These are phyloP conservation scores for Hemibates koningsi DNA, from an alignment of 2,113 vertebrate genomes.

Conservation along the genomic window DNA sequence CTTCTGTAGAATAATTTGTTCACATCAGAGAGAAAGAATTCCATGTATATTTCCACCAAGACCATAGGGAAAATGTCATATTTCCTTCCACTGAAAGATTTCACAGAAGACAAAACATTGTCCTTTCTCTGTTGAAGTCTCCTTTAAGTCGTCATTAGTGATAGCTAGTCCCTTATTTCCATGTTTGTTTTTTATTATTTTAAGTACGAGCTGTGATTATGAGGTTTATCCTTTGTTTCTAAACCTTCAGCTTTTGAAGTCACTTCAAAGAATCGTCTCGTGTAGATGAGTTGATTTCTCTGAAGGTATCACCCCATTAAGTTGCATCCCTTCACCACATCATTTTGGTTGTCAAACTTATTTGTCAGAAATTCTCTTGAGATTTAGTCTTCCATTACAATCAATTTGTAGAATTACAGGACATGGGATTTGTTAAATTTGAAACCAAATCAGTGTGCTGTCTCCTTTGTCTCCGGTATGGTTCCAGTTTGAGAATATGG, in stretches of 20 bases:
- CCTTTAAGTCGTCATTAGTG: background rate
- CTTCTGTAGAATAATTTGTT: background rate
- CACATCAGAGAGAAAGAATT: background rate
- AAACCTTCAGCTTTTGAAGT: conserved; percentile 7
- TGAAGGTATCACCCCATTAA: background rate
- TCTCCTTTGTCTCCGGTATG: background rate
- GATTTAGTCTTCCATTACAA: background rate
- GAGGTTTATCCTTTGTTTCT: background rate
- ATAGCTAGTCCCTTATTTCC: background rate
- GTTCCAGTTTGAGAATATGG: background rate
- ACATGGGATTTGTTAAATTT: background rate
- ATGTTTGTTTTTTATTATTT: background rate
- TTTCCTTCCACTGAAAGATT: background rate
- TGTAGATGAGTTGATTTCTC: background rate
- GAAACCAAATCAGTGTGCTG: background rate
- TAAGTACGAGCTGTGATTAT: background rate
- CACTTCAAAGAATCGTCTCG: conserved; percentile 22
- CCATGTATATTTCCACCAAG: background rate
- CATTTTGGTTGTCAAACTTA: background rate
- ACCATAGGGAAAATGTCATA: background rate
- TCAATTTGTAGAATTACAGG: background rate
- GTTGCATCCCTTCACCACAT: background rate
- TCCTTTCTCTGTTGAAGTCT: background rate
- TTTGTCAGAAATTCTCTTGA: background rate
- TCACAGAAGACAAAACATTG: background rate